Conservation (phyloP, 2,113 vertebrate species). For the Acinonyx jubatus region DNA sequence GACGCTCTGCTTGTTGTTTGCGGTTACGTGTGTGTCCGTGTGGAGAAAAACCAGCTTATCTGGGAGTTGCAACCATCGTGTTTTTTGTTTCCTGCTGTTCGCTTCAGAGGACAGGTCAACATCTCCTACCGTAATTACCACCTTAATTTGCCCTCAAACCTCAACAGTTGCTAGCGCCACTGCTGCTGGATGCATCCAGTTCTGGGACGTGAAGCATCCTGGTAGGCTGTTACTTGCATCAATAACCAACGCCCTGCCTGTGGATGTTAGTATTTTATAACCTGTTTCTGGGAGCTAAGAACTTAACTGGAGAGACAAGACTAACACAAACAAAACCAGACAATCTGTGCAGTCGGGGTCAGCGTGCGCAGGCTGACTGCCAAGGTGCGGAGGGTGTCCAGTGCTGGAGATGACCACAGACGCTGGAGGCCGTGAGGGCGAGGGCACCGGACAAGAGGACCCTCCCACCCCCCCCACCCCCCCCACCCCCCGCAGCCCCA, state of each 20-base stretch:
- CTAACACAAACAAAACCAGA: background rate
- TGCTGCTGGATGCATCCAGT: fast-evolving
- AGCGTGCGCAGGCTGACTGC: fast-evolving
- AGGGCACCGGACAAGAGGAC: too few species aligned
- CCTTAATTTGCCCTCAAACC: background rate
- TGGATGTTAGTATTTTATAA: background rate
- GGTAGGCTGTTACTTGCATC: background rate
- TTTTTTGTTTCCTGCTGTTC: background rate
- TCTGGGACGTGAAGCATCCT: too few species aligned
- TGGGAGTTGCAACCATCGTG: background rate
- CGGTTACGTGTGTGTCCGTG: fast-evolving
- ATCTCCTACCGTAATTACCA: background rate
- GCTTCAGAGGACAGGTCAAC: background rate
- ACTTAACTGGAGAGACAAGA: background rate
- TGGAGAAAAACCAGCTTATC: background rate
- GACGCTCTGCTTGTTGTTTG: background rate
- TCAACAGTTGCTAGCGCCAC: background rate
- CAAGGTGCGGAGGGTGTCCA: background rate
- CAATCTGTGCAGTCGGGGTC: too few species aligned
- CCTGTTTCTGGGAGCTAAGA: background rate
- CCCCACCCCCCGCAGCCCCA: fast-evolving
- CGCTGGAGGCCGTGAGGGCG: background rate
- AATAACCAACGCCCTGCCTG: background rate
- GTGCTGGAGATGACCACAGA: background rate
- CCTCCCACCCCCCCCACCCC: background rate